These are phyloP conservation scores for Neoaliturus tenellus DNA, from an alignment of 2,888 invertebrate genomes.

Conservation along the genomic window DNA sequence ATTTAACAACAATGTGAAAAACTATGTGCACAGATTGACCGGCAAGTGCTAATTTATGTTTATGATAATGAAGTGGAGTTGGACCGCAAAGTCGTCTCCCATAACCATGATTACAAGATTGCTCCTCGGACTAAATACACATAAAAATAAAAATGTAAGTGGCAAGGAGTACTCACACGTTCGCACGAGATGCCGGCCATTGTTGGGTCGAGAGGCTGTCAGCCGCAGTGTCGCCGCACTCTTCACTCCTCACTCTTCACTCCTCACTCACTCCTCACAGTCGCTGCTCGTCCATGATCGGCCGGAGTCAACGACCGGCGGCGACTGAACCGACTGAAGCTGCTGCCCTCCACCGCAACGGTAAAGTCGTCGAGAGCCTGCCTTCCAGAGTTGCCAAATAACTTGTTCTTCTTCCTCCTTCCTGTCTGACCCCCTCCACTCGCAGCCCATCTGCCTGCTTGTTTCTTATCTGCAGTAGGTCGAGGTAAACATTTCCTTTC, in stretches of 20 bases:
- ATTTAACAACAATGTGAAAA: too few species aligned
- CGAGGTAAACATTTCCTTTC: constrained; percentile 8
- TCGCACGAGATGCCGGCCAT: background rate
- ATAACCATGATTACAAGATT: too few species aligned
- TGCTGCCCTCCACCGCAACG: background rate
- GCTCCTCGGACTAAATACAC: too few species aligned
- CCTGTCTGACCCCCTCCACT: constrained; percentile 29
- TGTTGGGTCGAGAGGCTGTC: background rate
- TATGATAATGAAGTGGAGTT: too few species aligned
- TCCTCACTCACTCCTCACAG: constrained; percentile 2
- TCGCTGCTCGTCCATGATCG: constrained; percentile 23
- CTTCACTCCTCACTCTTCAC: background rate
- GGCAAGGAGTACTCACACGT: constrained; percentile 4
- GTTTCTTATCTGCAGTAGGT: background rate
- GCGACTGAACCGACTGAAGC: background rate
- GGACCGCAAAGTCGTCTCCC: too few species aligned
- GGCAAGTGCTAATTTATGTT: too few species aligned
- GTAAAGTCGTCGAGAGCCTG: constrained; percentile 20
- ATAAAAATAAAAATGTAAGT: too few species aligned
- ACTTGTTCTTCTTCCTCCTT: constrained; percentile 30
- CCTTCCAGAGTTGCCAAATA: background rate
- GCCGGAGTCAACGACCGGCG: constrained; percentile 20
- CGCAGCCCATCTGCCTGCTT: background rate
- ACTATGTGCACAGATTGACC: too few species aligned
- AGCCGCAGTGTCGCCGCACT: background rate